phyloP scores from a whole-genome alignment of 2,113 vertebrate genomes.

The Lophura nycthemera region DNA sequence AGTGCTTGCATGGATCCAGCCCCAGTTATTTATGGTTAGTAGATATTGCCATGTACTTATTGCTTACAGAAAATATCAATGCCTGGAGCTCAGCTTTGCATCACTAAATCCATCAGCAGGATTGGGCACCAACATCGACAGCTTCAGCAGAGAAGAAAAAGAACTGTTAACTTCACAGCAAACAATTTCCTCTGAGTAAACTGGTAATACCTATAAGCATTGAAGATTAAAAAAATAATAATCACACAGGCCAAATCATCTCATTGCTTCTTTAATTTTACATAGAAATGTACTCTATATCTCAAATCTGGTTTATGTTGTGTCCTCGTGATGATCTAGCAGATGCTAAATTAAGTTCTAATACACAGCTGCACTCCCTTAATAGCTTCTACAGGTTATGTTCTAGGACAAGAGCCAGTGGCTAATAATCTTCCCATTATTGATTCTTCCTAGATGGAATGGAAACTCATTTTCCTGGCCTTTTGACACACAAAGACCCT shows the following conservation, averaged over 20 bases:
- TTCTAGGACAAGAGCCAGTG: constrained; percentile 34
- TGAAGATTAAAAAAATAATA: rapidly evolving
- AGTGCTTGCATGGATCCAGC: rapidly evolving
- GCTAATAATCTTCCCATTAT: constrained; percentile 23
- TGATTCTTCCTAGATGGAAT: background rate
- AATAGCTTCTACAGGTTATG: background rate
- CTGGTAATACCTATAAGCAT: background rate
- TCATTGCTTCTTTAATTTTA: background rate
- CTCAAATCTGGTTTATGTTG: background rate
- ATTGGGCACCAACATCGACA: background rate
- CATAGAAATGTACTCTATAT: background rate
- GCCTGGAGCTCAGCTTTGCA: background rate
- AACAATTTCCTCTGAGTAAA: background rate
- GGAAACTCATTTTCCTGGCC: background rate
- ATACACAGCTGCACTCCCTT: background rate
- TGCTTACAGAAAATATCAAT: background rate
- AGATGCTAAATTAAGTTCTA: background rate
- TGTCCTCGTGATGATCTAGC: background rate
- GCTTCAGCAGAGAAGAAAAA: background rate
- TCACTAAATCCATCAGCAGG: background rate
- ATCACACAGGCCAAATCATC: background rate
- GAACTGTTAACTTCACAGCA: background rate
- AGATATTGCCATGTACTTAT: background rate
- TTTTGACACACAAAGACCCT: background rate
- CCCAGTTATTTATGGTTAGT: background rate